Percentiles rank a stretch among this genome's conserved stretches.
Evolutionary conservation across 1,140 invertebrate species (phyloP).

Genomic region (Acromyrmex echinatior): DNA sequence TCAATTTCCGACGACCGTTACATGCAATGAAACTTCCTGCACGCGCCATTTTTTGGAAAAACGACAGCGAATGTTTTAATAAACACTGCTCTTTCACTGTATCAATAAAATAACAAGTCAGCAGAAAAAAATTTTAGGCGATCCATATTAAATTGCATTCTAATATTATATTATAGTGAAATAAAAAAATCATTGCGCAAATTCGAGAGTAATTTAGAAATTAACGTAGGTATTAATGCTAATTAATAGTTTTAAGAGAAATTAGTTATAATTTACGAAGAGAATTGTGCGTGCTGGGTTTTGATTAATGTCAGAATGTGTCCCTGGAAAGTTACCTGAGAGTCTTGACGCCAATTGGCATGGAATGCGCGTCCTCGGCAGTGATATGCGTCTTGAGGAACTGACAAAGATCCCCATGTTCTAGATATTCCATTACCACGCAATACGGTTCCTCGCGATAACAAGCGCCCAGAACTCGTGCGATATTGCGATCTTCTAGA

Average conservation of each 20-base stretch:
- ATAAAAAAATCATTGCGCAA: background rate
- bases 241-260: background rate
- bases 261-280: background rate
- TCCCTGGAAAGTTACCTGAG: constrained; percentile 86
- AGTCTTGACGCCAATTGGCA: constrained; percentile 89
- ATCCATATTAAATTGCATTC: constrained; percentile 5
- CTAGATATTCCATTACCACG: constrained; percentile 96
- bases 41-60: constrained; percentile 45
- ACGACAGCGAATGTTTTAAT: constrained; percentile 51
- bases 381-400: constrained; percentile 91
- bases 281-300: background rate
- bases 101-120: constrained; percentile 59
- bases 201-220: background rate
- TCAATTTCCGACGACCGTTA: constrained; percentile 48
- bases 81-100: constrained; percentile 42
- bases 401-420: constrained; percentile 96
- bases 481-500: constrained; percentile 94
- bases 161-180: background rate
- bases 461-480: constrained; percentile 95
- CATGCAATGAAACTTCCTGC: constrained; percentile 36
- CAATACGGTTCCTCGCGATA: constrained; percentile 93
- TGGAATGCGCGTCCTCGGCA: constrained; percentile 87
- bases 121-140: constrained; percentile 36
- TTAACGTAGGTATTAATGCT: background rate
- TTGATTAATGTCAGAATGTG: constrained; percentile 15